Conservation (phyloP, 2,888 invertebrate species). For the Anaspis maculata region DNA sequence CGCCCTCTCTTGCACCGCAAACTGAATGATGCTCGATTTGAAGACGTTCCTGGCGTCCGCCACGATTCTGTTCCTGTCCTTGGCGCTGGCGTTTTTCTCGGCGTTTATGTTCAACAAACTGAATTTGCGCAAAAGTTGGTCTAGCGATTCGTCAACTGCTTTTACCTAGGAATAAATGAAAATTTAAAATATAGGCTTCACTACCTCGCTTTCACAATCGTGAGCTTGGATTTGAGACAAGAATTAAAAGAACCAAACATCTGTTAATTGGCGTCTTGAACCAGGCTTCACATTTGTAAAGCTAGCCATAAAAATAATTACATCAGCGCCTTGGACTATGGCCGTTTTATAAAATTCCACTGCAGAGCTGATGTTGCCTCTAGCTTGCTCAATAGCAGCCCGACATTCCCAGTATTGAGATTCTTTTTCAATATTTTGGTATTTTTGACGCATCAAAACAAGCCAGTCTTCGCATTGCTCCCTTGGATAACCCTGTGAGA, state of each 20-base stretch:
- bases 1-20: constrained; percentile 45
- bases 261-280: too few species aligned
- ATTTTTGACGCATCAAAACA: constrained; percentile 44
- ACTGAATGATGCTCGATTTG: constrained; percentile 51
- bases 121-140: constrained; percentile 50
- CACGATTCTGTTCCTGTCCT: constrained; percentile 26
- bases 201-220: too few species aligned
- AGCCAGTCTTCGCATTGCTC: constrained; percentile 51
- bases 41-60: constrained; percentile 50
- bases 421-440: constrained; percentile 37
- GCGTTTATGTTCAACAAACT: constrained; percentile 50
- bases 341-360: constrained; percentile 53
- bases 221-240: too few species aligned
- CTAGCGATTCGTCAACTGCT: constrained; percentile 47
- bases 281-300: neutral
- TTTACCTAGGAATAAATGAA: constrained; percentile 38
- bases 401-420: constrained; percentile 55
- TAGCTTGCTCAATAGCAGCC: constrained; percentile 48
- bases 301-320: constrained; percentile 22
- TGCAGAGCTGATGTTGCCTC: constrained; percentile 48
- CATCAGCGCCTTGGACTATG: constrained; percentile 51
- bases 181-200: constrained; percentile 1
- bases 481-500: constrained; percentile 46
- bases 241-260: too few species aligned
- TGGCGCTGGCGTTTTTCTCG: constrained; percentile 17